A percentile compares a stretch with the other conserved stretches of the same genome.
phyloP scores from a whole-genome alignment of 2,888 invertebrate species.

The Eurois occulta region DNA sequence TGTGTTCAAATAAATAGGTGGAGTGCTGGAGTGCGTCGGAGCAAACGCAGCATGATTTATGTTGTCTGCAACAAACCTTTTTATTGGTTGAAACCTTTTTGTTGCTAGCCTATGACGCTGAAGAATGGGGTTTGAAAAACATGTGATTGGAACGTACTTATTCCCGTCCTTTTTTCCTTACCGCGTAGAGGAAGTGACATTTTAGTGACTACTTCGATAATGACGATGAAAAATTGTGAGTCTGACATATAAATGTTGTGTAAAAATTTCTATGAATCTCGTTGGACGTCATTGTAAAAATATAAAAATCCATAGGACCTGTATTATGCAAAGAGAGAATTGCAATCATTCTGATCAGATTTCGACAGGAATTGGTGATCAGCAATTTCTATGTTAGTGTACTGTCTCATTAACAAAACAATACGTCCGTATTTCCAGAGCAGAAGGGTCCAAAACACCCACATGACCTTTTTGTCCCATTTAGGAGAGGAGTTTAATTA shows the following conservation, averaged over 20 bases:
- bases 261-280: neutral
- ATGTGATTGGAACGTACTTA: neutral
- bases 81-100: constrained; percentile 18
- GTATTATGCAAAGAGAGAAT: neutral
- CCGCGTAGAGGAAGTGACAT: neutral
- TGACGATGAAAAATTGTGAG: neutral
- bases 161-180: neutral
- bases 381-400: neutral
- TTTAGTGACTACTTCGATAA: neutral
- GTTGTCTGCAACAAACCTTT: constrained; percentile 14
- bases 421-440: neutral
- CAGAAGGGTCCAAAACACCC: neutral
- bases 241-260: neutral
- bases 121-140: neutral
- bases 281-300: neutral
- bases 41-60: constrained; percentile 33
- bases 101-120: constrained; percentile 3
- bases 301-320: neutral
- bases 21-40: neutral
- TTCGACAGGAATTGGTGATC: neutral
- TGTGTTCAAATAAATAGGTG: constrained; percentile 31
- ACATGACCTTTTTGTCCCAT: neutral
- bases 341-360: neutral
- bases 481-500: neutral
- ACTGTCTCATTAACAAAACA: neutral